A percentile compares a stretch with the other conserved stretches of the same genome.
These are phyloP conservation scores for Botia kubotai DNA, from an alignment of 2,797 vertebrate genomes.

Conservation along the genomic window DNA sequence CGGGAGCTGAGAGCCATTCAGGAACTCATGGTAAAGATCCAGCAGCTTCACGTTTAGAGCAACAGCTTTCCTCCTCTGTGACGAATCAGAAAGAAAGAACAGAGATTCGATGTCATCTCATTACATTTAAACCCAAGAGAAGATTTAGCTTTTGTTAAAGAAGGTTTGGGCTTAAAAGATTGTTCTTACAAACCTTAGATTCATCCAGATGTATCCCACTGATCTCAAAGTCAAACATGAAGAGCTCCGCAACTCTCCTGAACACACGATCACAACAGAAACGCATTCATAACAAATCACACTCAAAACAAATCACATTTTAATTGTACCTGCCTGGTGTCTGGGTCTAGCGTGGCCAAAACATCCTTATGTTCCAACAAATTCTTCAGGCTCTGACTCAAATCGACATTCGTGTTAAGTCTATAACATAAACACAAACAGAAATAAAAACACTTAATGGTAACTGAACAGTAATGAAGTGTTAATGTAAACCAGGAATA, in stretches of 20 bases:
- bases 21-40: constrained; percentile 88
- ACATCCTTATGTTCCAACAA: constrained; percentile 81
- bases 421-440: constrained; percentile 69
- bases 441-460: constrained; percentile 16
- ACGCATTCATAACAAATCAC: neutral
- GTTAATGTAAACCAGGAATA: neutral
- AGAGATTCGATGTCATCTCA: neutral
- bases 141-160: neutral
- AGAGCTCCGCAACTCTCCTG: constrained; percentile 93
- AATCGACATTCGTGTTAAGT: constrained; percentile 92
- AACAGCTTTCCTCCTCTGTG: constrained; percentile 88
- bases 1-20: constrained; percentile 85
- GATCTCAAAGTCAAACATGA: constrained; percentile 99
- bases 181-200: constrained; percentile 79
- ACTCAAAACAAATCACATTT: neutral
- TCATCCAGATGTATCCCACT: constrained; percentile 97
- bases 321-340: constrained; percentile 80
- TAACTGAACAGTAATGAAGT: neutral
- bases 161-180: neutral
- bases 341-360: constrained; percentile 84
- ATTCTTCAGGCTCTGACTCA: constrained; percentile 88
- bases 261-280: constrained; percentile 11
- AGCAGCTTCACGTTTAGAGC: constrained; percentile 88
- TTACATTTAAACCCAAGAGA: neutral
- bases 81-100: constrained; percentile 8